Evolutionary conservation across 1,140 invertebrate species (phyloP), one percentile per base, ranked within the genome.

Genomic region (Elysia chlorotica): DNA sequence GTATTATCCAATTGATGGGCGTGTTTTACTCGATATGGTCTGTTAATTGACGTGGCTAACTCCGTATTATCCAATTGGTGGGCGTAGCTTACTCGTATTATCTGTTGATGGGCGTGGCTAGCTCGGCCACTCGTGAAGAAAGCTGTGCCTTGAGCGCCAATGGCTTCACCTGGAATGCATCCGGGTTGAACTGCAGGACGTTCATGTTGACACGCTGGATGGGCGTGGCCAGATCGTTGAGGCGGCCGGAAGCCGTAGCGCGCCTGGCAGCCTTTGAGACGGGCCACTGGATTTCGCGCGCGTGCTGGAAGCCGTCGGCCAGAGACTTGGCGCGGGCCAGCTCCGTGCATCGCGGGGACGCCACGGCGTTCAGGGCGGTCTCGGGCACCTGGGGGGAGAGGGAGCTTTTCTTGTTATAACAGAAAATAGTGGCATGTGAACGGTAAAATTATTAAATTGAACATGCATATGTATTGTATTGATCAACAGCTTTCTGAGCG

Each of bases 171-270:
- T 77, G 30, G 73, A 86, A 86, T 6, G 84, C 84, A 63, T 85
- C 79, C 48, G 84, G 81, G 74, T 86, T 83, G 65, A 86, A 86
- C 77, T 85, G 83, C 67, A 86, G 75, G 63, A 80, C 78, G 65
- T 83, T 82, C 84, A 86, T 85, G 30, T 81, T 77, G 30, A 79
- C 82, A 53, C 83, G 69, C 10, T 81, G 76, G 54, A 85, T 73
- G 65, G 83, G 83, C 56, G 69, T 73, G n/a, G 80, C 66, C 28
- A 85, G 76, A 74, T 86, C 82, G 10, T 75, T 72, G 21, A 83
- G 33, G 6, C 84, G 68, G 2, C 73, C 67, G 30, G 78, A 73
- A 19, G 83, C 78, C 17, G 61, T 62, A 0, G 83, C 83, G 23
- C 78, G 73, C 41, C 78, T 82, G 2, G 84, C 83, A 3, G 78